Conservation (phyloP, 2,113 vertebrate species). For the Vulpes ferrilata region DNA sequence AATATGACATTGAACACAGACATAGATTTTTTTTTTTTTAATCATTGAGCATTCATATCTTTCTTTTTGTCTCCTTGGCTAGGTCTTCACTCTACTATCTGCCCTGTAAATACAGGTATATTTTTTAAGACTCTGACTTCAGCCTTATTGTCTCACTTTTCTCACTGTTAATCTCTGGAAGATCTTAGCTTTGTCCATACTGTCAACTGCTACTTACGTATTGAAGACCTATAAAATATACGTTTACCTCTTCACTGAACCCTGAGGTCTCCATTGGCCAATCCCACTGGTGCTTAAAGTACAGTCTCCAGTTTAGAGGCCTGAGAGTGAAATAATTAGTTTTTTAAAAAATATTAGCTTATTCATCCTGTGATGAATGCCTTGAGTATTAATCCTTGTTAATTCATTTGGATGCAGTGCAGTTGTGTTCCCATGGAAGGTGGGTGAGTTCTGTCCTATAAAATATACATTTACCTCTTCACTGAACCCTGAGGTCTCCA, state of each 20-base stretch:
- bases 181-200: not conserved
- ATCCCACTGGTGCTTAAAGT: not conserved
- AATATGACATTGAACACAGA: not conserved
- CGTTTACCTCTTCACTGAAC: not conserved
- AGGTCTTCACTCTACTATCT: not conserved
- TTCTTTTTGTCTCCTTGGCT: not conserved
- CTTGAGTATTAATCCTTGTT: not conserved
- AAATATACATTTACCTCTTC: not conserved
- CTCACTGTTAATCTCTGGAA: not conserved
- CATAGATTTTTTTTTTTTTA: not conserved
- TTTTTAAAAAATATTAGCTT: not conserved
- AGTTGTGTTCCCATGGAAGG: not conserved
- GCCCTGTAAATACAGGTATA: not conserved
- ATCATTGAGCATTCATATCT: not conserved
- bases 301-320: not conserved
- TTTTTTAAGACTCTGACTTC: not conserved
- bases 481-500: not conserved
- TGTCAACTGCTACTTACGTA: not conserved
- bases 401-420: not conserved
- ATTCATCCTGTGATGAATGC: not conserved
- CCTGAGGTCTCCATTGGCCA: not conserved
- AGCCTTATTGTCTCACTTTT: not conserved
- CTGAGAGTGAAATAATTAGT: not conserved
- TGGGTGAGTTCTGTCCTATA: not conserved
- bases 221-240: not conserved